Percentiles rank a stretch among this genome's conserved stretches.
Conservation (phyloP, 1,140 invertebrate genomes). For the Philopotamus ludificatus region DNA sequence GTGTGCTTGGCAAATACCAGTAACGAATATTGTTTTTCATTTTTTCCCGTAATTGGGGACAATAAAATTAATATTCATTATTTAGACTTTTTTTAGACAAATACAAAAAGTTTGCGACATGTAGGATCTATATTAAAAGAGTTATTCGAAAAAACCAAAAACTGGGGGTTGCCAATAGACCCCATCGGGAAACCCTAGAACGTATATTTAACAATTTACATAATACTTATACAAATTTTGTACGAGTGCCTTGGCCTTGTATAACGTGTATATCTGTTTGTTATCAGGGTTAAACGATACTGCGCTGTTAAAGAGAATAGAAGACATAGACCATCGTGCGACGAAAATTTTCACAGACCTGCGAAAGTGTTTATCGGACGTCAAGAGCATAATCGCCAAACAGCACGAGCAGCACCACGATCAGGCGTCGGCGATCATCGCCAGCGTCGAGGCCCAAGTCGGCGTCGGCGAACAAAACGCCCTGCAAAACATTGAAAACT, state of each 20-base stretch:
- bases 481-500: constrained; percentile 36
- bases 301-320: constrained; percentile 65
- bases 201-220: too few species aligned
- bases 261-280: neutral
- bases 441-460: constrained; percentile 62
- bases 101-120: too few species aligned
- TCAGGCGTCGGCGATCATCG: constrained; percentile 66
- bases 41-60: too few species aligned
- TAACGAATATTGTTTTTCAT: too few species aligned
- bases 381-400: constrained; percentile 60
- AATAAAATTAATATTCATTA: too few species aligned
- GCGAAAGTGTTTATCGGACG: constrained; percentile 66
- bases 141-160: too few species aligned
- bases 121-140: too few species aligned
- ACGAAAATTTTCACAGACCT: constrained; percentile 67
- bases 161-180: too few species aligned
- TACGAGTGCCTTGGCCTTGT: neutral
- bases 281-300: constrained; percentile 50
- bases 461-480: constrained; percentile 45
- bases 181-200: too few species aligned
- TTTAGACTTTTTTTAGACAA: too few species aligned
- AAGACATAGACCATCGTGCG: constrained; percentile 67
- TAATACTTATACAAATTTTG: too few species aligned
- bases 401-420: constrained; percentile 67
- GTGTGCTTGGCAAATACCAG: too few species aligned